phyloP scores from a whole-genome alignment of 2,888 invertebrate species.

The Selenia dentaria region DNA sequence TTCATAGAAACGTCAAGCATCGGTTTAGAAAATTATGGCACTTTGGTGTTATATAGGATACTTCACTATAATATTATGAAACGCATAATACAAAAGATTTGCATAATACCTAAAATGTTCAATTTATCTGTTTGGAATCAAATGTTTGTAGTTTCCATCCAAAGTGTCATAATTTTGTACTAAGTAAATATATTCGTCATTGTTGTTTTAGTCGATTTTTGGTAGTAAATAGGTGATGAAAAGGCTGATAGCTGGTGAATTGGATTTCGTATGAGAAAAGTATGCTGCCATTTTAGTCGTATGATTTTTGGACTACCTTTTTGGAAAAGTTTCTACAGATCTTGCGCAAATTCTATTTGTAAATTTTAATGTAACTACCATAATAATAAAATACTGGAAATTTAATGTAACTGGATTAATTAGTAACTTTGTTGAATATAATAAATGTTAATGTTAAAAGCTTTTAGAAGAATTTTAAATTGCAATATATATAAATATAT shows the following conservation, averaged over 20 bases:
- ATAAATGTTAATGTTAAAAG: slow-evolving; percentile 1
- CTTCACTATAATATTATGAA: too few species aligned
- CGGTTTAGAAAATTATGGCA: slow-evolving; percentile 10
- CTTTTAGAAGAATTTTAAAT: slow-evolving; percentile 4
- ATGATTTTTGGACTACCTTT: slow-evolving; percentile 37
- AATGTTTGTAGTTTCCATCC: not conserved
- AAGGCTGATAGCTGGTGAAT: slow-evolving; percentile 76
- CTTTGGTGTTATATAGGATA: too few species aligned
- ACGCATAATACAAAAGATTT: too few species aligned
- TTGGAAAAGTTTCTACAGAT: slow-evolving; percentile 38
- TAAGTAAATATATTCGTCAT: slow-evolving; percentile 39
- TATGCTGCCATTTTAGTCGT: slow-evolving; percentile 53
- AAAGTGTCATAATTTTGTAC: slow-evolving; percentile 13
- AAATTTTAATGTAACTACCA: slow-evolving; percentile 6
- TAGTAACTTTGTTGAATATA: slow-evolving; percentile 3
- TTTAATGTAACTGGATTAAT: not conserved
- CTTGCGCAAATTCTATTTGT: slow-evolving; percentile 33
- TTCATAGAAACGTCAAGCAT: slow-evolving; percentile 78
- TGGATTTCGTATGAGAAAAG: slow-evolving; percentile 61
- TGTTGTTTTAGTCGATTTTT: slow-evolving; percentile 79
- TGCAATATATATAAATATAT: not conserved
- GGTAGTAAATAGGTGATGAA: slow-evolving; percentile 75
- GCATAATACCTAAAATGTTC: too few species aligned
- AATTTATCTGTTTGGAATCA: not conserved
- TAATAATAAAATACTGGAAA: not conserved